phyloP scores from a whole-genome alignment of 2,888 invertebrate species.

The Cyclophora punctaria region DNA sequence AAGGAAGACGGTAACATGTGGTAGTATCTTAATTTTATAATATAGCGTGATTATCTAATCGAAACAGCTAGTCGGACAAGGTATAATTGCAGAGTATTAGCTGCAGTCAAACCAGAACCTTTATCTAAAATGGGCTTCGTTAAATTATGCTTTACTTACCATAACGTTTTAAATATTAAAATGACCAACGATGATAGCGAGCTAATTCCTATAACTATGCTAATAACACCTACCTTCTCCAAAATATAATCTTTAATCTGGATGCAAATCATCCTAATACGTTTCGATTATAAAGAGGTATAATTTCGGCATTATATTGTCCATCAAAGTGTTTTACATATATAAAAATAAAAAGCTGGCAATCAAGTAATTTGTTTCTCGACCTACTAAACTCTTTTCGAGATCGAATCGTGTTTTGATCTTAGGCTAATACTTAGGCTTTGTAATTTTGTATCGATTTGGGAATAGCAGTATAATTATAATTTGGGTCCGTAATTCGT shows the following conservation, averaged over 20 bases:
- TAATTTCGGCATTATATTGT: slow-evolving; percentile 73
- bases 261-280: slow-evolving; percentile 74
- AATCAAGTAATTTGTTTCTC: slow-evolving; percentile 72
- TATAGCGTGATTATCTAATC: slow-evolving; percentile 21
- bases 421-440: slow-evolving; percentile 44
- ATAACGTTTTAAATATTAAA: slow-evolving; percentile 64
- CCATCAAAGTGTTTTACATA: slow-evolving; percentile 73
- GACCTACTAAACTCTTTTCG: slow-evolving; percentile 66
- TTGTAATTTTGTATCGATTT: slow-evolving; percentile 43
- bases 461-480: slow-evolving; percentile 30
- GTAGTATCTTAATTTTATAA: slow-evolving; percentile 15
- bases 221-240: slow-evolving; percentile 69
- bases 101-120: slow-evolving; percentile 36
- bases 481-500: slow-evolving; percentile 11
- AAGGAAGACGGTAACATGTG: slow-evolving; percentile 4
- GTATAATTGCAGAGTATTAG: slow-evolving; percentile 34
- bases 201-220: slow-evolving; percentile 72
- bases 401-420: slow-evolving; percentile 54
- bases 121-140: slow-evolving; percentile 45
- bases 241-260: slow-evolving; percentile 74
- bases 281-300: slow-evolving; percentile 71
- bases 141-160: slow-evolving; percentile 52
- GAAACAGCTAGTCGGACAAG: slow-evolving; percentile 32
- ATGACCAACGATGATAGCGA: slow-evolving; percentile 62
- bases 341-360: slow-evolving; percentile 66